Base-by-base conservation (phyloP, 2,888 invertebrate genomes). In the Dendrolimus pini region DNA sequence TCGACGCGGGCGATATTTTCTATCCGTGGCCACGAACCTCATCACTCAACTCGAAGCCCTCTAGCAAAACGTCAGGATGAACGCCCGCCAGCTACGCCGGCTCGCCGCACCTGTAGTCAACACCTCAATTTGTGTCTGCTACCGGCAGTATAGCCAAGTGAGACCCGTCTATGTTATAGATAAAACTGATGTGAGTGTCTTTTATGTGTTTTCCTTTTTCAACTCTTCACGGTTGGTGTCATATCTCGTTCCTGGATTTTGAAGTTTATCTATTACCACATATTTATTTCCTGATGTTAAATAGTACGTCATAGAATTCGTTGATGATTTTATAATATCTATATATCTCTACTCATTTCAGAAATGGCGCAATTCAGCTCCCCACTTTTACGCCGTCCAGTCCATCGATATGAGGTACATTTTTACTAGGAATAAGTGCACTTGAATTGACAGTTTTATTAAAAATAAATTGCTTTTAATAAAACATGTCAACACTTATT, bases 351-450 rank as follows among this genome's bases (percentile, higher is more conserved):
- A 55, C 57, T 71, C 70, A 64, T 89, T 89, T 64, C 89, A 90
- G 90, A 89, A 89, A 83, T 90, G 90, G 90, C 81, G 90, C 62
- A 85, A 89, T 66, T 89, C 89, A 13, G 86, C 89, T 59, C 89
- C 86, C 7, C 82, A 78, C 67, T 90, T 90, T 74, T 90, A 90
- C 70, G 83, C 89, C 52, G 79, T 83, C 54, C 89, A 90, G 68
- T 83, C 87, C 55, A 73, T 88, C 62, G 90, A 89, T 66, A 78
- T 85, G 76, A 87, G 89, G 89, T 89, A 82, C 72, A 74, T 53
- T 53, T 53, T 18, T 18, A n/a, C 52, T 47, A 13, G 3, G 47
- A 9, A 47, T 47, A 47, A 47, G 47, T 47, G 47, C 47, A 47
- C 47, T 47, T 47, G 47, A 10, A 47, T 47, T 47, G 65, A 64